Percentiles rank a stretch among this genome's conserved stretches.
These are phyloP conservation scores for Dermochelys coriacea DNA, from an alignment of 2,797 vertebrate genomes.

Conservation along the genomic window DNA sequence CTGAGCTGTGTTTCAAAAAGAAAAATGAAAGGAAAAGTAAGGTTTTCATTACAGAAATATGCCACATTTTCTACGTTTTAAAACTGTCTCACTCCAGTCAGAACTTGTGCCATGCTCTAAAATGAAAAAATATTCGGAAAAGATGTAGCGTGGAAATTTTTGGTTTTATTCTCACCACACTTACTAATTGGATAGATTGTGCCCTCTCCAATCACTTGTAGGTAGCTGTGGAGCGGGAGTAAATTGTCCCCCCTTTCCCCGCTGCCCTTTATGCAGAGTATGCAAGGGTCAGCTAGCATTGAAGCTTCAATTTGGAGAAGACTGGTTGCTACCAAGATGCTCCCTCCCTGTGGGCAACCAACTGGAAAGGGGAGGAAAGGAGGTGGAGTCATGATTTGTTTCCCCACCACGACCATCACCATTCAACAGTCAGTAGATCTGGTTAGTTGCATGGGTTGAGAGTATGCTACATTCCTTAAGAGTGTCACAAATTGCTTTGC, in stretches of 20 bases:
- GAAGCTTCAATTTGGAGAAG: neutral
- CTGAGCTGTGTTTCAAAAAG: slow-evolving; percentile 9
- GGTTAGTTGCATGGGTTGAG: accelerated
- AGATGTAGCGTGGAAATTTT: accelerated
- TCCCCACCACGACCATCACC: too few species aligned
- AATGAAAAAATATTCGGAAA: slow-evolving; percentile 29
- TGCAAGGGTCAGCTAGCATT: neutral
- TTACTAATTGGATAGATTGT: neutral
- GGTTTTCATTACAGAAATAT: neutral
- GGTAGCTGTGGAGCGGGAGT: neutral
- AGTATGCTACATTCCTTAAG: neutral
- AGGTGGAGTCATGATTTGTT: neutral
- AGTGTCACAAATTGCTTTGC: neutral
- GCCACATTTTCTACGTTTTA: neutral
- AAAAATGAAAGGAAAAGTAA: neutral
- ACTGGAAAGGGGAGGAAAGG: neutral
- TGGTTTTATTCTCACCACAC: neutral
- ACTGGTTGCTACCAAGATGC: neutral
- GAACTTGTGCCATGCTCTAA: slow-evolving; percentile 4
- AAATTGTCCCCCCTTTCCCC: neutral
- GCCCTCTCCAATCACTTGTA: neutral
- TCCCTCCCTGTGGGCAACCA: neutral
- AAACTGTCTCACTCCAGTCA: neutral
- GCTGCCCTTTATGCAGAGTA: neutral
- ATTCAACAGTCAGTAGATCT: neutral